Evolutionary conservation across 2,113 vertebrate species (phyloP), one percentile per base, ranked within the genome.

Genomic region (Hippotragus niger): DNA sequence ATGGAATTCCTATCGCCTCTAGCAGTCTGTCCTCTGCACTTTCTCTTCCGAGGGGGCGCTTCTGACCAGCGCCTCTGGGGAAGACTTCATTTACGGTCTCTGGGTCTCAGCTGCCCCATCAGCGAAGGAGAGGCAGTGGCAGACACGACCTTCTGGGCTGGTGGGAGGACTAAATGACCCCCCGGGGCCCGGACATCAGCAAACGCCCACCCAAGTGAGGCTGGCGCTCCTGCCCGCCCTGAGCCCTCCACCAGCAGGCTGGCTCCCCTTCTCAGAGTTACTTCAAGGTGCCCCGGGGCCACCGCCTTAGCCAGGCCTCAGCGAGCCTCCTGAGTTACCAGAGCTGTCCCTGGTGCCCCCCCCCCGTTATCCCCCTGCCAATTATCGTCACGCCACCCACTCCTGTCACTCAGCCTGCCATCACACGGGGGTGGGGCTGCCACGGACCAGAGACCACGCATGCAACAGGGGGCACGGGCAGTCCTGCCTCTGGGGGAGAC

Each of bases 361-460:
- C 6, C 0, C 11, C 67, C 5, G 12, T 23, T 5, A 0, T 5
- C 19, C 45, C 62, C 31, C 36, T 13, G 50, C 40, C 19, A 2
- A n/a, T n/a, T 19, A 1, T 15, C 1, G 78, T 15, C 7, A 16
- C 2, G 14, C 9, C 86, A 15, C 27, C 27, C 47, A 17, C 12
- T 27, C 6, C 60, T 33, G 60, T 64, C 31, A 15, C 25, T 90
- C 50, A n/a, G 7, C 50, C 76, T 7, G 0, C 57, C 67, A 57
- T 21, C 45, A 82, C 10, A 36, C 1, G 7, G 0, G 3, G 58
- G 9, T 7, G 0, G 2, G 29, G 29, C 43, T 12, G 27, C 25
- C 36, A 0, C 0, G 0, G 1, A 10, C 6, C 81, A n/a, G 5
- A 60, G 21, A 4, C n/a, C 43, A 6, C 0, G 7, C 31, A 21